phyloP scores from a whole-genome alignment of 2,113 vertebrate species.

The Otus sunia region DNA sequence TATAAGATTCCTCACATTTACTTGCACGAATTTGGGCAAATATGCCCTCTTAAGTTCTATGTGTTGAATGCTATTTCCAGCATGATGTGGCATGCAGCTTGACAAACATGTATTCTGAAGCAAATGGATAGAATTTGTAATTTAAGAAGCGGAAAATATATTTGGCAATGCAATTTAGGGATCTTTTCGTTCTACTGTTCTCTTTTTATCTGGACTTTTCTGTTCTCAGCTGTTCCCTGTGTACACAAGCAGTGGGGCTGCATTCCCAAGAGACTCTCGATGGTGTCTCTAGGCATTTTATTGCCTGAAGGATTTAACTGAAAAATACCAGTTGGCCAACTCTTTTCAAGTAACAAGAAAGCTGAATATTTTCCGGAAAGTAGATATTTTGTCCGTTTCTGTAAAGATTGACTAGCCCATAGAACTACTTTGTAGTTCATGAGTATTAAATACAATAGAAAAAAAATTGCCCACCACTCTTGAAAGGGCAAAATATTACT shows the following conservation, averaged over 20 bases:
- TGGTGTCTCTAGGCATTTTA: neutral
- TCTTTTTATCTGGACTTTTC: neutral
- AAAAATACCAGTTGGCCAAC: neutral
- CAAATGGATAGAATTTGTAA: neutral
- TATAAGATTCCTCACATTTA: neutral
- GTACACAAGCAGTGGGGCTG: neutral
- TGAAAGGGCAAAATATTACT: neutral
- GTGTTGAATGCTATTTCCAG: neutral
- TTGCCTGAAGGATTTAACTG: neutral
- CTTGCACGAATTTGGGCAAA: neutral
- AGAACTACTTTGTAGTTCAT: neutral
- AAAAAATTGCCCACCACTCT: neutral
- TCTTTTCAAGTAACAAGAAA: neutral
- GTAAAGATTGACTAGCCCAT: neutral
- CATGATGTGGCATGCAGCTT: neutral
- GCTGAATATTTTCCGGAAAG: neutral
- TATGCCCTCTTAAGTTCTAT: neutral
- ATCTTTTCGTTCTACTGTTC: neutral
- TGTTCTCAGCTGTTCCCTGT: neutral
- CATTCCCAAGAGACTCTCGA: constrained; percentile 14
- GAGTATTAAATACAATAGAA: neutral
- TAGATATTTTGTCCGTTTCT: neutral
- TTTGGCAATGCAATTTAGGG: rapidly evolving
- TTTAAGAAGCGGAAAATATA: neutral
- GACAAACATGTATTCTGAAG: neutral